Evolutionary conservation across 2,888 invertebrate species (phyloP), one percentile per base, ranked within the genome.

Genomic region (Scaptomyza tumidula): DNA sequence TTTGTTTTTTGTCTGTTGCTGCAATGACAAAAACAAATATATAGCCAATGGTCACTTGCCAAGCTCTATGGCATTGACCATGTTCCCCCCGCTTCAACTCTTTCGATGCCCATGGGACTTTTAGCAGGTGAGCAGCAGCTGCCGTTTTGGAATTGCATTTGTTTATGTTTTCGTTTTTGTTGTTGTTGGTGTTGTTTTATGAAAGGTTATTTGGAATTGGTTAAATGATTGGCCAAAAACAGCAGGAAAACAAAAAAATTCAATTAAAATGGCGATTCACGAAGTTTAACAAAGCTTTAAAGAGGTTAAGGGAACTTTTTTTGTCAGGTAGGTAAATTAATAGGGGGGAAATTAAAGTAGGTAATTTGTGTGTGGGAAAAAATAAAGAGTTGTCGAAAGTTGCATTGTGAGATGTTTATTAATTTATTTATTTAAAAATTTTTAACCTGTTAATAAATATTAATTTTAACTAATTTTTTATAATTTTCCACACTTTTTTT

Each of bases 11-110:
- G 35, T 56, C 71, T 60, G 31, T 50, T 53, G 61, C 35, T 45
- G 58, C 24, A 55, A 52, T 61, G 59, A 16, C 41, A 41, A 24
- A 16, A 44, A 44, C 6, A 33, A 54, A 66, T 48, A 66, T 57
- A 61, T 66, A 56, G 65, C 78, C 78, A 73, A 39, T 54, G 59
- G 68, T 41, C 68, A 76, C 66, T 56, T 54, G 50, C 49, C 57
- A 50, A 59, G 74, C 78, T 49, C 3, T 35, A 48, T 69, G 75
- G 74, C 75, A 76, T 74, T 76, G 76, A 76, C 76, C 76, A 58
- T 76, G 74, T 53, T 27, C 49, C 48, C 35, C 31, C 19, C 16
- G 4, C 33, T 29, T 9, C 24, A 14, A n/a, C 27, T n/a, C 27
- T 19, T 31, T 37, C 14, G 9, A 1, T 14, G 7, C 13, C 39